phyloP scores from a whole-genome alignment of 2,113 vertebrate genomes.

The Noctilio leporinus region DNA sequence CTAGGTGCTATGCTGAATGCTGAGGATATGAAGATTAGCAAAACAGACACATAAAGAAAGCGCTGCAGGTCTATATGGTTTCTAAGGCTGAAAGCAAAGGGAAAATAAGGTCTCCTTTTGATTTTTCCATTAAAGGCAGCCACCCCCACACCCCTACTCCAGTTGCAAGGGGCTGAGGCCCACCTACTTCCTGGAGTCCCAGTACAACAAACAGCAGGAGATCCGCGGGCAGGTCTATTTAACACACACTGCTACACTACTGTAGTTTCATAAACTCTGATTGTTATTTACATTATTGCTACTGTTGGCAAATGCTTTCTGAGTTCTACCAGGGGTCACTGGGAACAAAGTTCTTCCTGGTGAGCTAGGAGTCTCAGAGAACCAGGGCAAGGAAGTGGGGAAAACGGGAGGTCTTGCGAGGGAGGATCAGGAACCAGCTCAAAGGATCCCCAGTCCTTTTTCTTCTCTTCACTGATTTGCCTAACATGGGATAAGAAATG shows the following conservation, averaged over 20 bases:
- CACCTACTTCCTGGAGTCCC: background rate
- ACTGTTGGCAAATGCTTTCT: background rate
- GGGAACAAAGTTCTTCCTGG: background rate
- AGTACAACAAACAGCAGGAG: background rate
- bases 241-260: background rate
- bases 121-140: background rate
- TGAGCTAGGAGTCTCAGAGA: background rate
- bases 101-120: background rate
- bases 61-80: background rate
- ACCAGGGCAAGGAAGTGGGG: background rate
- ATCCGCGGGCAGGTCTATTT: background rate
- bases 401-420: background rate
- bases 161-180: background rate
- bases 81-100: conserved; percentile 20
- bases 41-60: background rate
- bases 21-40: background rate
- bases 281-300: background rate
- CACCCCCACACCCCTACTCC: background rate
- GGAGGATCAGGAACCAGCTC: background rate
- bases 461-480: background rate
- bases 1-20: background rate
- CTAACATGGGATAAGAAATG: background rate
- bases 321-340: background rate
- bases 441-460: background rate
- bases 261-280: background rate